Conservation (phyloP, 2,888 invertebrate species). For the Altica lythri region DNA sequence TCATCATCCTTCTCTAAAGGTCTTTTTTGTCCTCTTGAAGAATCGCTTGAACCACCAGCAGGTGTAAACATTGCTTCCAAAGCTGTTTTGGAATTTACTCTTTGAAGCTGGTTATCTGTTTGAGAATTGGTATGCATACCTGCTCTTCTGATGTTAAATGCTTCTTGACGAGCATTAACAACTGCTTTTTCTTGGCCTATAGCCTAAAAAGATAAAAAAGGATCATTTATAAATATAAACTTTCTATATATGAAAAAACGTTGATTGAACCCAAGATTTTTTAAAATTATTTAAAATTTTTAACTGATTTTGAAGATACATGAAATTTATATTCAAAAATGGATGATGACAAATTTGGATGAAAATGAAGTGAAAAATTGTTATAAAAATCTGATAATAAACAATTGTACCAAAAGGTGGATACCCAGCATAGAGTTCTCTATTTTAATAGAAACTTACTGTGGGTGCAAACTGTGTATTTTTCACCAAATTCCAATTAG, state of each 20-base stretch:
- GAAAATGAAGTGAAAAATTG: no score
- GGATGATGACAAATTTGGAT: no score
- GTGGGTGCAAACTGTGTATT: slow-evolving; percentile 79
- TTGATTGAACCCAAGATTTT: no score
- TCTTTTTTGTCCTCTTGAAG: slow-evolving; percentile 59
- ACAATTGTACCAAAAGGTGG: no score
- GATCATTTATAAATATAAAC: no score
- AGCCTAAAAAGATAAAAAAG: slow-evolving; percentile 54
- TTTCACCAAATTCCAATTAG: slow-evolving; percentile 73
- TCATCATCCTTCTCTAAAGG: slow-evolving; percentile 54
- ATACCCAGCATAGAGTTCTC: no score
- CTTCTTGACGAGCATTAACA: slow-evolving; percentile 76
- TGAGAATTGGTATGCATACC: slow-evolving; percentile 57
- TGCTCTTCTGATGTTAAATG: slow-evolving; percentile 70
- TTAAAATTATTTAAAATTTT: slow-evolving; percentile 9
- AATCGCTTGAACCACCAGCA: slow-evolving; percentile 44
- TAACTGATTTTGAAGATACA: no score
- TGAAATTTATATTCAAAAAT: no score
- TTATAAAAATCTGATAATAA: no score
- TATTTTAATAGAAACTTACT: no score
- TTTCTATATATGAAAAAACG: no score
- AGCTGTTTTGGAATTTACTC: slow-evolving; percentile 43
- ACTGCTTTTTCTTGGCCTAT: slow-evolving; percentile 64
- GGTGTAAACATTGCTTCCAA: slow-evolving; percentile 61
- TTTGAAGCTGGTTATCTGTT: slow-evolving; percentile 44